These are phyloP conservation scores for Apus apus DNA, from an alignment of 2,113 vertebrate species.

Conservation along the genomic window DNA sequence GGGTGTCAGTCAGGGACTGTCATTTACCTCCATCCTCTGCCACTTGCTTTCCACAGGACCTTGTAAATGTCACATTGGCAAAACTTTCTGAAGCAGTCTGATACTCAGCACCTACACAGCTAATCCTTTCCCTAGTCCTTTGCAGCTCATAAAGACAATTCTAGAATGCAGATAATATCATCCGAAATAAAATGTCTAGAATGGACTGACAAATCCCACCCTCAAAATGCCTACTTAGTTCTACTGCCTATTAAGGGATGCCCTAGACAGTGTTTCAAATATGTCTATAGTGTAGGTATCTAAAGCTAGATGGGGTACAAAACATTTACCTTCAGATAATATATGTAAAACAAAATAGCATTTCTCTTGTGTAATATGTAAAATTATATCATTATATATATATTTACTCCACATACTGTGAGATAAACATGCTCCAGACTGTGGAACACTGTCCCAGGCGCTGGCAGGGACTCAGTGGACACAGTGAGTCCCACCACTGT, in stretches of 20 bases:
- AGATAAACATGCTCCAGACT: not conserved
- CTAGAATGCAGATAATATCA: not conserved
- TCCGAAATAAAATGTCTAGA: not conserved
- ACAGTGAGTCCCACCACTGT: accelerated
- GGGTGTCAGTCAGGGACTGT: not conserved
- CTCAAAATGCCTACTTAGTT: not conserved
- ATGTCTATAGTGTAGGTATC: not conserved
- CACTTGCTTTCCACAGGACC: not conserved
- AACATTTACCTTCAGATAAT: not conserved
- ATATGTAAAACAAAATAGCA: not conserved
- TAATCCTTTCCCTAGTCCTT: not conserved
- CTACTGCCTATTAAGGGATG: too few species aligned
- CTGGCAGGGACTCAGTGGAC: accelerated
- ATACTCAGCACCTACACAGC: not conserved
- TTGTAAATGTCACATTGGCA: not conserved
- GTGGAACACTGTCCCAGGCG: not conserved
- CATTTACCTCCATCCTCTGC: not conserved
- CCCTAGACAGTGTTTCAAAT: not conserved
- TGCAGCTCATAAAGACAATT: not conserved
- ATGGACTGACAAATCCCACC: not conserved
- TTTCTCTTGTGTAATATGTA: not conserved
- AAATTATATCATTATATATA: not conserved
- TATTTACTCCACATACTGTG: not conserved
- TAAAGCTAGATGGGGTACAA: not conserved
- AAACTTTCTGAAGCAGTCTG: not conserved